Evolutionary conservation across 2,113 vertebrate genomes (phyloP), one percentile per base, ranked within the genome.

Genomic region (Xenus cinereus): DNA sequence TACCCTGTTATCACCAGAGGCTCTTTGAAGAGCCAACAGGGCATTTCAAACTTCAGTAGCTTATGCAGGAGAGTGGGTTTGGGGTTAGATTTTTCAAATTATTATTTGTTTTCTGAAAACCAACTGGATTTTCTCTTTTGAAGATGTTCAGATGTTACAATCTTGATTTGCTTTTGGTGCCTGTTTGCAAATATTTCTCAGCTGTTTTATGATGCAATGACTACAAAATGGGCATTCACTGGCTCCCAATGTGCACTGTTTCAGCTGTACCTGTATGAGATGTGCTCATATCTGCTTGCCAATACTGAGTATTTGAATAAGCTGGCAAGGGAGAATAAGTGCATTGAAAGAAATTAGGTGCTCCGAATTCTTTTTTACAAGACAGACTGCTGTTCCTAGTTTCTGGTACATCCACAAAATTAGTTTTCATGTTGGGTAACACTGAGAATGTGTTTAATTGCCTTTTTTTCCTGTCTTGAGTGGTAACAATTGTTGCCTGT

Each of bases 181-280:
- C 6, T 60, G 24, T 68, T 76, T 82, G 30, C 35, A 60, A 72
- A 53, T 67, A 67, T 66, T 84, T 88, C 41, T 74, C 37, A 75
- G 8, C 9, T 73, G 26, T 9, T 66, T 74, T 46, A 9, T 41
- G 27, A 51, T 56, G 39, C 28, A 74, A 2, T 71, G 54, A 21
- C 19, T 63, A 7, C 56, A 50, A 45, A 82, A 72, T 30, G 16
- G 50, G 11, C 11, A 22, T 51, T 83, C 17, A 8, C 9, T 73
- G 30, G 7, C 14, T 87, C 24, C 35, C 23, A 14, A 0, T 4
- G 50, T n/a, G 26, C 37, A 6, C 6, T 37, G 48, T 5, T n/a
- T 43, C 24, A 77, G 67, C 10, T 53, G 30, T 57, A 43, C 15
- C 27, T 51, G 7, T 30, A 22, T 27, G 41, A 62, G 4, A 2